phyloP scores from a whole-genome alignment of 2,888 invertebrate species.

The Agrotis exclamationis region DNA sequence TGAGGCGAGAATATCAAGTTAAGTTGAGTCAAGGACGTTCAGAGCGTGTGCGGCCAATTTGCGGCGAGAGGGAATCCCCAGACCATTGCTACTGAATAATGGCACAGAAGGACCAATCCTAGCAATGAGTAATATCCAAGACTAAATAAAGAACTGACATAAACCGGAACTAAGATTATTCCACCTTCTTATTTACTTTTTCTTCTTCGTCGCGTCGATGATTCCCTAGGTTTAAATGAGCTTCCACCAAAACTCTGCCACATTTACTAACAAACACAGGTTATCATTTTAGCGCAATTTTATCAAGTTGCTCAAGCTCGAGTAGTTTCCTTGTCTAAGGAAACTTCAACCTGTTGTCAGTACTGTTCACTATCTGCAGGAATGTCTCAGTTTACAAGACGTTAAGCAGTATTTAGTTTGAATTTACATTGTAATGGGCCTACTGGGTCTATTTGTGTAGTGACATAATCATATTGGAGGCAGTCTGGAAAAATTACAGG shows the following conservation, averaged over 20 bases:
- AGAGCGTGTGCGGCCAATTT: constrained; percentile 53
- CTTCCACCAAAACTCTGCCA: too few relatives aligned
- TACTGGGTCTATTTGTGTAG: constrained; percentile 8
- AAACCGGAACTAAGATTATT: too few relatives aligned
- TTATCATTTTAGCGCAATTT: too few relatives aligned
- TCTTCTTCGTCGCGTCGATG: too few relatives aligned
- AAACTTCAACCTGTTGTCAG: neutral
- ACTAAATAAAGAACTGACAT: too few relatives aligned
- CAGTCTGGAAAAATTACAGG: constrained; percentile 47
- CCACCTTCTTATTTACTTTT: too few relatives aligned
- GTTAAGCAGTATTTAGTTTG: neutral
- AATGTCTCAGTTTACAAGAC: neutral
- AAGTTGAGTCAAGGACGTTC: constrained; percentile 53
- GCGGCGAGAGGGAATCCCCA: constrained; percentile 58
- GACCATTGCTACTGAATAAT: constrained; percentile 4
- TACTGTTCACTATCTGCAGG: too few relatives aligned
- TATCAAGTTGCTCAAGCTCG: neutral
- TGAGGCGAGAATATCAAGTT: constrained; percentile 45
- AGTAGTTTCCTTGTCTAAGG: neutral
- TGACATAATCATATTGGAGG: constrained; percentile 25
- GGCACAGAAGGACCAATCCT: constrained; percentile 30
- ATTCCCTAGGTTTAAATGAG: too few relatives aligned
- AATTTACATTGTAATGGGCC: neutral
- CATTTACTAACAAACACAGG: too few relatives aligned
- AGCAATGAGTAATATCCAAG: too few relatives aligned